phyloP scores from a whole-genome alignment of 2,113 vertebrate species.

The Hyla sarda region DNA sequence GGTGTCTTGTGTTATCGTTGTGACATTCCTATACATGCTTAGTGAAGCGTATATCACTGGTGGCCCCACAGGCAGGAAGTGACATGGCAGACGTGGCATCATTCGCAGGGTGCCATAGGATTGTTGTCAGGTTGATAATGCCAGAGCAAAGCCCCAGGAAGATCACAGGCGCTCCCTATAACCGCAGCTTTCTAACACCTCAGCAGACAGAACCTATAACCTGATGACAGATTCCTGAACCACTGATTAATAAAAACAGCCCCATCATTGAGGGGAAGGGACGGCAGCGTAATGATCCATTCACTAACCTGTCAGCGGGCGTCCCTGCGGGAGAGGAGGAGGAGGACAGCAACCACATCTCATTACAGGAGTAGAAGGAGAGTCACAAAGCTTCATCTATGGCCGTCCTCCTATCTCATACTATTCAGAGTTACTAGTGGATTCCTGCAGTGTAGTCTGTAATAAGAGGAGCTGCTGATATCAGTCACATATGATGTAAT shows the following conservation, averaged over 20 bases:
- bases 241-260: background rate
- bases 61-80: too few relatives aligned
- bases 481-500: too few relatives aligned
- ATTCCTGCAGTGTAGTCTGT: too few relatives aligned
- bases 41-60: too few relatives aligned
- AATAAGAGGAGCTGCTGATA: too few relatives aligned
- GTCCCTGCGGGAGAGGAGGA: background rate
- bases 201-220: background rate
- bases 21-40: too few relatives aligned
- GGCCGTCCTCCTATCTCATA: too few relatives aligned
- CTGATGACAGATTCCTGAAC: background rate
- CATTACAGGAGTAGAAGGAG: background rate
- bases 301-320: background rate
- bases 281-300: background rate
- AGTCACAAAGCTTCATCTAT: background rate
- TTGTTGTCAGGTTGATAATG: conserved; percentile 17
- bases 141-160: background rate
- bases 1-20: too few relatives aligned
- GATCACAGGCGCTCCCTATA: background rate
- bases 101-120: background rate
- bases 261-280: background rate
- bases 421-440: too few relatives aligned
- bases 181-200: background rate
- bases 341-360: background rate
- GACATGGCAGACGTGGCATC: too few relatives aligned